phyloP scores from a whole-genome alignment of 53 echinoderm and acorn worm species.

The Paelopatides confundens region DNA sequence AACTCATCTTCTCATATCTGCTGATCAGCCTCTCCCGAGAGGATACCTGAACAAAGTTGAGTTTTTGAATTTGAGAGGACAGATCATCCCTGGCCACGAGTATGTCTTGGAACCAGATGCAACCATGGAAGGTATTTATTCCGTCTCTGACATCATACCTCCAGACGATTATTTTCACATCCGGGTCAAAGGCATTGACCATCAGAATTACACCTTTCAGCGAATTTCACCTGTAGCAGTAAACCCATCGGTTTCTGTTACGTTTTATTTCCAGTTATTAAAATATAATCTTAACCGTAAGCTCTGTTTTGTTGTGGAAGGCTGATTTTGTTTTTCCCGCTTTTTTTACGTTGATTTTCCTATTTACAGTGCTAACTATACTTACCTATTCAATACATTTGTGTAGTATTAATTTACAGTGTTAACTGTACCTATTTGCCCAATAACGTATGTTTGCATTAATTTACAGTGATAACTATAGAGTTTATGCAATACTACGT shows the following conservation, averaged over 20 bases:
- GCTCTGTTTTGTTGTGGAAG: no score
- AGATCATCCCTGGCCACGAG: slow-evolving; percentile 64
- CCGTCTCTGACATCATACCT: slow-evolving; percentile 71
- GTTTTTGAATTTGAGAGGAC: slow-evolving; percentile 85
- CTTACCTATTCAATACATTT: no score
- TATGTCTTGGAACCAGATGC: slow-evolving; percentile 40
- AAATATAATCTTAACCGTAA: no score
- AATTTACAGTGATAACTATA: no score
- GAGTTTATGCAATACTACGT: no score
- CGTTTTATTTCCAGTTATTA: no score
- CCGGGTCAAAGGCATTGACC: slow-evolving; percentile 83
- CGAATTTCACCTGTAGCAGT: slow-evolving; percentile 81
- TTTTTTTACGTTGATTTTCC: no score
- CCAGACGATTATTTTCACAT: slow-evolving; percentile 94
- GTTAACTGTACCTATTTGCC: no score
- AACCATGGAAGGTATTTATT: slow-evolving; percentile 64
- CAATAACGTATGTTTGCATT: no score
- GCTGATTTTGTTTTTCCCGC: no score
- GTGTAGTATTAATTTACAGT: no score
- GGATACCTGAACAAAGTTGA: slow-evolving; percentile 81
- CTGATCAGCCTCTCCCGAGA: slow-evolving; percentile 69
- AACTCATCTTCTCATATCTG: slow-evolving; percentile 77
- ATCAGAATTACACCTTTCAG: slow-evolving; percentile 75
- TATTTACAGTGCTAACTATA: no score
- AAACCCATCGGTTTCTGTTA: slow-evolving; percentile 77